A percentile compares a stretch with the other conserved stretches of the same genome.
Conservation (phyloP, 2,797 vertebrate genomes). For the Buceros bicornis region DNA sequence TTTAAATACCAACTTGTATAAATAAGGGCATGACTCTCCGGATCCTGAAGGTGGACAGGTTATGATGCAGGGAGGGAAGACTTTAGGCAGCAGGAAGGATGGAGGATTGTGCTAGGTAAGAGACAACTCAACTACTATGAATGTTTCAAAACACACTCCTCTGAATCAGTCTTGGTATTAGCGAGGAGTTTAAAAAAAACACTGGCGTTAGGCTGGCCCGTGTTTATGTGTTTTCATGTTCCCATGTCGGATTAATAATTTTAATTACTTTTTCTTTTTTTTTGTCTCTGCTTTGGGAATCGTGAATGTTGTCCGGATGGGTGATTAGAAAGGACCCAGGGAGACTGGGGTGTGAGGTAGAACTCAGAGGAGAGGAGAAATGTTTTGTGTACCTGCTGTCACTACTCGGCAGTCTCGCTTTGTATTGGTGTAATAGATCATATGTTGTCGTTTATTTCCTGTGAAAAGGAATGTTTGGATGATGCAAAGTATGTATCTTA, state of each 20-base stretch:
- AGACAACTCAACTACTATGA: not conserved
- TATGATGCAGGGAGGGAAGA: not conserved
- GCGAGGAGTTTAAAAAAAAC: not conserved
- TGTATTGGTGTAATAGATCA: not conserved
- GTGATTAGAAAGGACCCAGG: not conserved
- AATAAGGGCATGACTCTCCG: not conserved
- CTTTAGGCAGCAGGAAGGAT: not conserved
- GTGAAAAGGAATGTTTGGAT: not conserved
- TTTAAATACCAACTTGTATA: not conserved
- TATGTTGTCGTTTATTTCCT: not conserved
- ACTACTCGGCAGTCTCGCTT: rapidly evolving
- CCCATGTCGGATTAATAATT: not conserved
- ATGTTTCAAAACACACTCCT: not conserved
- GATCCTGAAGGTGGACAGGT: not conserved
- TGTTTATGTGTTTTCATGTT: not conserved
- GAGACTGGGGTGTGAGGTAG: not conserved
- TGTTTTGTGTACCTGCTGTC: not conserved
- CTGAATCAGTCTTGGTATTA: not conserved
- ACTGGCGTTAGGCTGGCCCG: not conserved
- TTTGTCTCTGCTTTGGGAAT: not conserved
- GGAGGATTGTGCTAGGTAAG: not conserved
- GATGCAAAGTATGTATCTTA: not conserved
- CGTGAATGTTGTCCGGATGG: not conserved
- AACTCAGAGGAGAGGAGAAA: not conserved
- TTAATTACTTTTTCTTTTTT: not conserved